Percentiles rank a stretch among this genome's conserved stretches.
Conservation (phyloP, 2,113 vertebrate genomes). For the Perognathus longimembris region DNA sequence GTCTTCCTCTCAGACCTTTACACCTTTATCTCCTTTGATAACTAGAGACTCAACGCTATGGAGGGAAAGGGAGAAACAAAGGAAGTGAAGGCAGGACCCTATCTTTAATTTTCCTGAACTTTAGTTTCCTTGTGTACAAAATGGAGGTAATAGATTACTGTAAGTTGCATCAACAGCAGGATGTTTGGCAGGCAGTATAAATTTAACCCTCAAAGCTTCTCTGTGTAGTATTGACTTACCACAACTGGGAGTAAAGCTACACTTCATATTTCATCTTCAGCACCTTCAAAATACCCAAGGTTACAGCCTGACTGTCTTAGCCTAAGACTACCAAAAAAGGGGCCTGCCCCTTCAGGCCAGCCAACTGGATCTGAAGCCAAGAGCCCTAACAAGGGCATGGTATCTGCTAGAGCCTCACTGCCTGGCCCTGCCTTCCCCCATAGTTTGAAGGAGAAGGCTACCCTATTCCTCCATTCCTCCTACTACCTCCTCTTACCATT, state of each 20-base stretch:
- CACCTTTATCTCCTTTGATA: not conserved
- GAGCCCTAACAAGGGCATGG: not conserved
- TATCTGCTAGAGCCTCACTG: not conserved
- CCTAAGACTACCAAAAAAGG: not conserved
- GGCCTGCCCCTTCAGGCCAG: not conserved
- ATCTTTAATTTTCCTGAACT: slow-evolving; percentile 3
- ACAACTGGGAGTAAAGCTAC: not conserved
- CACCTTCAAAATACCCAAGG: not conserved
- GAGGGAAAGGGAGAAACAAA: not conserved
- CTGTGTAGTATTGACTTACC: not conserved
- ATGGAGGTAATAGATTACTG: not conserved
- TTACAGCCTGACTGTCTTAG: not conserved
- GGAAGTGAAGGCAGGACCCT: not conserved
- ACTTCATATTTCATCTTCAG: not conserved
- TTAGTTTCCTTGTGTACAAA: not conserved
- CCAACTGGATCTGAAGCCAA: not conserved
- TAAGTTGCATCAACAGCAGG: not conserved
- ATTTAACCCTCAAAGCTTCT: not conserved
- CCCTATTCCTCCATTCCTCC: not conserved
- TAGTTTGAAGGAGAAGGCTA: not conserved
- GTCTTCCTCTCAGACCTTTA: not conserved
- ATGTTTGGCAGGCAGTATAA: not conserved
- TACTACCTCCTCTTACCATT: not conserved
- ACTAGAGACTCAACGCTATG: not conserved
- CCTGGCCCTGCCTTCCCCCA: not conserved